Evolutionary conservation across 1,140 invertebrate genomes (phyloP).

Genomic region (Drosophila prosaltans): DNA sequence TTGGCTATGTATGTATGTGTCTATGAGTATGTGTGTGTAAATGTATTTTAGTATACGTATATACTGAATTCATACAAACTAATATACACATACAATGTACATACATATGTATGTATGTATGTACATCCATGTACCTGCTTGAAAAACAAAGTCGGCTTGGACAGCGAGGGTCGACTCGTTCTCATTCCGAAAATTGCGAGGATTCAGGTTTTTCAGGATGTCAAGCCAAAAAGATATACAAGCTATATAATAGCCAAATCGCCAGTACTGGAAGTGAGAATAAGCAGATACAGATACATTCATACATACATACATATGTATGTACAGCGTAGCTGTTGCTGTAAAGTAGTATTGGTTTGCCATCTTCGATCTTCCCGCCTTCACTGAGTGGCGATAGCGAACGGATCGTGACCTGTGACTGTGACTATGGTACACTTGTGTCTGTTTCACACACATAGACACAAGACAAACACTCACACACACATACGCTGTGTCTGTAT

Average conservation of each 20-base stretch:
- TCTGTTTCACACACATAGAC: slow-evolving; percentile 19
- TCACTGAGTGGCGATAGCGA: slow-evolving; percentile 27
- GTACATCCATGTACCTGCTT: slow-evolving; percentile 8
- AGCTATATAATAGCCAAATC: slow-evolving; percentile 23
- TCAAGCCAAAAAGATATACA: not conserved
- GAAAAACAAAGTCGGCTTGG: not conserved
- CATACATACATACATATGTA: not conserved
- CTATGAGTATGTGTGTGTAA: slow-evolving; percentile 9
- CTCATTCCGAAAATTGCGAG: not conserved
- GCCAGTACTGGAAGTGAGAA: slow-evolving; percentile 20
- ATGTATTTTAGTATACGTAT: slow-evolving; percentile 2
- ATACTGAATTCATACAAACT: not conserved
- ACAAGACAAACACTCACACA: not conserved
- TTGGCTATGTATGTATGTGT: slow-evolving; percentile 10
- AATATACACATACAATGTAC: not conserved
- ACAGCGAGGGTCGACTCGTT: too few relatives aligned
- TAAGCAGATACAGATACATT: slow-evolving; percentile 15
- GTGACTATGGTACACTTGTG: slow-evolving; percentile 47
- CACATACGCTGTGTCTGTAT: slow-evolving; percentile 32
- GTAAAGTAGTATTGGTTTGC: slow-evolving; percentile 33
- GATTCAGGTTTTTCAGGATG: slow-evolving; percentile 7
- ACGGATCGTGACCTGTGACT: slow-evolving; percentile 54
- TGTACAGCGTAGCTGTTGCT: slow-evolving; percentile 11
- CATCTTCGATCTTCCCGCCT: slow-evolving; percentile 73
- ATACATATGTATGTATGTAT: not conserved